Evolutionary conservation across 2,888 invertebrate genomes (phyloP), one percentile per base, ranked within the genome.

Genomic region (Troides oblongomaculatus): DNA sequence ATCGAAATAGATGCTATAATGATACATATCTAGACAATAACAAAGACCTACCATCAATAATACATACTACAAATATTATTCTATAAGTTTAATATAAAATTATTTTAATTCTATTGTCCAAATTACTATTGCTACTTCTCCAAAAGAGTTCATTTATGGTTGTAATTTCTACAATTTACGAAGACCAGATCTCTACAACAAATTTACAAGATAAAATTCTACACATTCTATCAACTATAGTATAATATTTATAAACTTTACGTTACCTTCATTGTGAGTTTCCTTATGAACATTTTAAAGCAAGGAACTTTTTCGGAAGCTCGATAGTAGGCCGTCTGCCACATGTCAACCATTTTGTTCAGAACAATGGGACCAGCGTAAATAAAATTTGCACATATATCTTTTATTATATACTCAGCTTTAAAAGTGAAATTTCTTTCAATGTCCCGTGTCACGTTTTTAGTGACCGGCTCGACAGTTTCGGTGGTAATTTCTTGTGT

Each of bases 321-420:
- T 23, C 76, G 74, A 68, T 83, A 84, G 68, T 80, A 84, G 4
- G 74, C 73, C 2, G 82, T 76, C 71, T 83, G 80, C 85, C 84
- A 86, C 0, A 83, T 77, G 43, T 81, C 81, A 0, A 74, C 75
- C 77, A 86, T 82, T 46, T 65, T 69, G 30, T 69, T 69, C 2
- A 69, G 62, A 21, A 50, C 57, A 12, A 69, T 65, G 8, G 61
- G 43, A n/a, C 65, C 69, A 1, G 65, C 62, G 23, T 69, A 66
- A 62, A 57, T 69, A 62, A 69, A 69, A 21, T 69, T 46, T 66
- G 69, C 23, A 65, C 69, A 69, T 62, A 69, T 69, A 36, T 69
- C 69, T 23, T 69, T 66, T 43, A 69, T 65, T 8, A 58, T 65
- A 25, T 65, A 69, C 30, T 58, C 39, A 57, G n/a, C 56, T 46